Conservation (phyloP, 2,888 invertebrate species). For the Falcaria lacertinaria region DNA sequence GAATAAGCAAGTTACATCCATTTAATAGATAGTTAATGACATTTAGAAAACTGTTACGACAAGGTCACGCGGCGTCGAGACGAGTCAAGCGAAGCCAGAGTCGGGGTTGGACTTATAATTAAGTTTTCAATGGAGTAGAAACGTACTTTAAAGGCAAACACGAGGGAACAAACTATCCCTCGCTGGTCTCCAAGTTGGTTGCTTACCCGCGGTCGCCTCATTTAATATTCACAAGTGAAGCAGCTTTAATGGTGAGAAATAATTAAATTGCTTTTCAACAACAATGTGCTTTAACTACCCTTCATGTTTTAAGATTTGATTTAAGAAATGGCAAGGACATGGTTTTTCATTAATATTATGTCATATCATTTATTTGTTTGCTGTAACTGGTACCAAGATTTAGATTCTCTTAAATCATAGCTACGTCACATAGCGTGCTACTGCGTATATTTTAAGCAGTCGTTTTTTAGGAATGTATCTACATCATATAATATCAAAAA, state of each 20-base stretch:
- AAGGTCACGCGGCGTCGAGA: constrained; percentile 11
- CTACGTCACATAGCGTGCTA: too few relatives aligned
- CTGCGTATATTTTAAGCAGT: too few relatives aligned
- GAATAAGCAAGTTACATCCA: constrained; percentile 29
- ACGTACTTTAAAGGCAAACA: constrained; percentile 57
- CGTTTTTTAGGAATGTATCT: too few relatives aligned
- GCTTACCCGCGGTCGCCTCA: constrained; percentile 25
- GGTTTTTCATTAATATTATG: too few relatives aligned
- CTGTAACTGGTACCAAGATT: too few relatives aligned
- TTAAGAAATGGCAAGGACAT: too few relatives aligned
- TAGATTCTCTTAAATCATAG: too few relatives aligned
- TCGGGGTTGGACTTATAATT: constrained; percentile 40
- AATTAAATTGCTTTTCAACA: constrained; percentile 16
- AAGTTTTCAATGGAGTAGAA: constrained; percentile 61
- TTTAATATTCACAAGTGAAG: constrained; percentile 42
- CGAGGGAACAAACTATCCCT: constrained; percentile 34
- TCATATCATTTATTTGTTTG: too few relatives aligned
- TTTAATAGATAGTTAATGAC: constrained; percentile 38
- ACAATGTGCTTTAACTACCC: not conserved
- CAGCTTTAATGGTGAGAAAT: constrained; percentile 6
- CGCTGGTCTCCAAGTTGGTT: constrained; percentile 24
- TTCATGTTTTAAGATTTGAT: not conserved
- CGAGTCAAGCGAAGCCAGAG: constrained; percentile 25
- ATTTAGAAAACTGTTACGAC: constrained; percentile 44
- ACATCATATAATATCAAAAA: too few relatives aligned